Evolutionary conservation across 1,140 invertebrate genomes (phyloP).

Genomic region (Pseudomyrmex dendroicus): DNA sequence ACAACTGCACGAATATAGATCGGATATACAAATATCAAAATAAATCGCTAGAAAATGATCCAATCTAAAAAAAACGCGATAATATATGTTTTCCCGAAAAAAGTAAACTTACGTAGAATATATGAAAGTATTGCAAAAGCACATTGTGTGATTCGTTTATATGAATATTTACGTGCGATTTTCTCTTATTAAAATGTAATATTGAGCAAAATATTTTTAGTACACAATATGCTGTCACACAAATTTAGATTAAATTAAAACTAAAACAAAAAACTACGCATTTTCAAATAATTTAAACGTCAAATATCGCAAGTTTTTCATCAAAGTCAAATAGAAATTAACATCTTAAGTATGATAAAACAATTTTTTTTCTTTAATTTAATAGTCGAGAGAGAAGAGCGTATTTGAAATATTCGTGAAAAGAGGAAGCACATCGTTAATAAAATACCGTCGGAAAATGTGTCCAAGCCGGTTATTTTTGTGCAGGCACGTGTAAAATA

Average conservation of each 20-base stretch:
- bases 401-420: constrained; percentile 1
- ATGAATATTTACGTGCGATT: no score
- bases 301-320: constrained; percentile 18
- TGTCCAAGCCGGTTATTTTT: constrained; percentile 41
- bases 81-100: background rate
- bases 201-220: no score
- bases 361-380: constrained; percentile 30
- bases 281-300: background rate
- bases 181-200: no score
- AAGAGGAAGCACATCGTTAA: constrained; percentile 24
- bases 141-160: no score
- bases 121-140: no score
- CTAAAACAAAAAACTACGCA: no score
- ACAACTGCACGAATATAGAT: constrained; percentile 3
- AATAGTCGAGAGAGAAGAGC: background rate
- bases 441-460: constrained; percentile 37
- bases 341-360: constrained; percentile 14
- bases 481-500: constrained; percentile 48
- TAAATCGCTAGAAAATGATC: background rate
- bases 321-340: background rate
- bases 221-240: no score
- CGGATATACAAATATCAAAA: background rate
- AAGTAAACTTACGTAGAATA: no score
- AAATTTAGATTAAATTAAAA: no score
- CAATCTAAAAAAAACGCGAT: constrained; percentile 5